Evolutionary conservation across 2,888 invertebrate species (phyloP).

Genomic region (Nomada fabriciana): DNA sequence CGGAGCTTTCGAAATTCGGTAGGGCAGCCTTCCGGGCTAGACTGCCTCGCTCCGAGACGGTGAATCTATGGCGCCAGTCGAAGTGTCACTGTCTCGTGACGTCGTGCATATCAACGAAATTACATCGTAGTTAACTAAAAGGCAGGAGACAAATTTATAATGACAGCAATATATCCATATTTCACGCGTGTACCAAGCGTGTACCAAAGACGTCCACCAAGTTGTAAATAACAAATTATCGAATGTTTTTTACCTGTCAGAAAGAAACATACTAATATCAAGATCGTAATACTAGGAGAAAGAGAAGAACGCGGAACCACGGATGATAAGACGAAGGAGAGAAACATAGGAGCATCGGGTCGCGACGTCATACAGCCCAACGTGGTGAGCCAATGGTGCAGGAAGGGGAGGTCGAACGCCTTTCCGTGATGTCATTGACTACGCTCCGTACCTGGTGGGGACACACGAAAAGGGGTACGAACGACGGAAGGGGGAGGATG

Average conservation of each 20-base stretch:
- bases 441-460: slow-evolving; percentile 44
- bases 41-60: slow-evolving; percentile 10
- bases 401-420: slow-evolving; percentile 48
- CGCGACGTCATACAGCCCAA: slow-evolving; percentile 62
- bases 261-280: too few relatives aligned
- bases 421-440: slow-evolving; percentile 69
- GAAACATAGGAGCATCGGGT: slow-evolving; percentile 34
- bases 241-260: too few relatives aligned
- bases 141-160: too few relatives aligned
- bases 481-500: slow-evolving; percentile 43
- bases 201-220: too few relatives aligned
- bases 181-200: too few relatives aligned
- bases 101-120: slow-evolving; percentile 39
- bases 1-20: slow-evolving; percentile 60
- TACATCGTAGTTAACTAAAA: neutral
- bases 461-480: slow-evolving; percentile 47
- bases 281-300: too few relatives aligned
- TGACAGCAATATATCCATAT: too few relatives aligned
- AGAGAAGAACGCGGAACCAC: slow-evolving; percentile 2
- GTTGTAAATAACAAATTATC: too few relatives aligned
- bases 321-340: neutral
- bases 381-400: slow-evolving; percentile 38
- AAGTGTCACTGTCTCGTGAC: slow-evolving; percentile 71
- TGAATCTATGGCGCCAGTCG: slow-evolving; percentile 41
- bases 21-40: slow-evolving; percentile 21